Evolutionary conservation across 2,113 vertebrate genomes (phyloP).

Genomic region (Garra rufa): DNA sequence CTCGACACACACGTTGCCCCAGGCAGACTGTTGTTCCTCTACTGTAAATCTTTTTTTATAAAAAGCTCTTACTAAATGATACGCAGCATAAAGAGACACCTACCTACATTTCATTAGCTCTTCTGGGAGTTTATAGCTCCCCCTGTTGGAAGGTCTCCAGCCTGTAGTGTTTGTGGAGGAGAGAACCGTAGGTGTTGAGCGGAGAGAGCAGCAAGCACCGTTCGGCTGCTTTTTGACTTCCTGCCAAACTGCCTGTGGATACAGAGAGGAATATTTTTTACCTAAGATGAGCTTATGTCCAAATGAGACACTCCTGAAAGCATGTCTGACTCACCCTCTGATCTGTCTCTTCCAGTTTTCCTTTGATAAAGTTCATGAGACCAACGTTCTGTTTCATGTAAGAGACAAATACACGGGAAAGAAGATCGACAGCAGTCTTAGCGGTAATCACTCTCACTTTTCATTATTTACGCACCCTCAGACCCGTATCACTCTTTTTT

Average conservation of each 20-base stretch:
- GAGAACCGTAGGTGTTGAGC: not conserved
- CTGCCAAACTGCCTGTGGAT: not conserved
- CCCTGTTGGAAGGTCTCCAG: conserved; percentile 68
- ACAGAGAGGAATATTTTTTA: not conserved
- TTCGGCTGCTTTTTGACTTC: not conserved
- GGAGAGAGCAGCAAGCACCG: not conserved
- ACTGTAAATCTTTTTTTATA: not conserved
- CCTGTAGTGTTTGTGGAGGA: not conserved
- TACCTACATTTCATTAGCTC: conserved; percentile 35
- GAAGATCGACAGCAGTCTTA: conserved; percentile 91
- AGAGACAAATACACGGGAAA: conserved; percentile 79
- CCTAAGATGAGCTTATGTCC: not conserved
- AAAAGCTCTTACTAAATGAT: not conserved
- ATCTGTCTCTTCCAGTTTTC: conserved; percentile 78
- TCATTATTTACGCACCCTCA: not conserved
- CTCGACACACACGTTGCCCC: not conserved
- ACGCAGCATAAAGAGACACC: conserved; percentile 12
- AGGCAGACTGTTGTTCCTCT: not conserved
- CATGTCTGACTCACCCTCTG: conserved; percentile 46
- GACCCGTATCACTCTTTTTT: too few relatives aligned
- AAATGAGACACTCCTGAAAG: not conserved
- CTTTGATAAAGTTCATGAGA: conserved; percentile 82
- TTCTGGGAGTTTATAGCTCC: conserved; percentile 66
- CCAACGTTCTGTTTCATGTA: conserved; percentile 84
- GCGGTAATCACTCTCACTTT: conserved; percentile 73